These are phyloP conservation scores for Euschistus heros DNA, from an alignment of 1,140 invertebrate species.

Conservation along the genomic window DNA sequence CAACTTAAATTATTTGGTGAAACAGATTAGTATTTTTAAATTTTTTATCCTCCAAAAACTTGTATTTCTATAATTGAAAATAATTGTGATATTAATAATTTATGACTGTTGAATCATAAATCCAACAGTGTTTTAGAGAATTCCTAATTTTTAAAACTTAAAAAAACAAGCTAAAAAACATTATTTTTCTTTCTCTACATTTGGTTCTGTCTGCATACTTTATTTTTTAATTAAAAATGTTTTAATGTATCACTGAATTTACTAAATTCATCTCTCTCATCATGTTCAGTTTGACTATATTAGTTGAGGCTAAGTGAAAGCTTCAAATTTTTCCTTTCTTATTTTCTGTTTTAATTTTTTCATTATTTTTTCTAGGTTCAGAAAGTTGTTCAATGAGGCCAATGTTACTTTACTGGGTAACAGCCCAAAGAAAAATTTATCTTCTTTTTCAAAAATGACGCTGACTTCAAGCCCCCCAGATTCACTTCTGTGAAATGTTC, in stretches of 20 bases:
- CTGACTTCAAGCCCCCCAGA: constrained; percentile 36
- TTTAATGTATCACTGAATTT: background rate
- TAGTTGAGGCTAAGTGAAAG: background rate
- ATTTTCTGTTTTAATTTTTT: constrained; percentile 11
- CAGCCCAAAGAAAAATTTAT: constrained; percentile 57
- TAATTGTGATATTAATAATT: too few relatives aligned
- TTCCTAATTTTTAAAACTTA: too few relatives aligned
- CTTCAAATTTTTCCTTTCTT: too few relatives aligned
- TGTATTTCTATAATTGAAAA: too few relatives aligned
- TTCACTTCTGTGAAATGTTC: constrained; percentile 12
- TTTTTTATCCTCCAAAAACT: too few relatives aligned
- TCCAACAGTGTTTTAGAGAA: too few relatives aligned
- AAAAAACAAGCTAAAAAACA: too few relatives aligned
- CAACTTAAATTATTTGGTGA: too few relatives aligned
- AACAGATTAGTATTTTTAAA: too few relatives aligned
- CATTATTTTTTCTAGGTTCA: constrained; percentile 44
- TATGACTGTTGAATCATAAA: too few relatives aligned
- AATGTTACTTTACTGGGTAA: constrained; percentile 44
- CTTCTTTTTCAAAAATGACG: constrained; percentile 59
- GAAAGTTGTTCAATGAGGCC: constrained; percentile 56
- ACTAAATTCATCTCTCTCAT: background rate
- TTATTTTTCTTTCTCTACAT: background rate
- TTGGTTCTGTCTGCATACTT: too few relatives aligned
- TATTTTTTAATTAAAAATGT: background rate
- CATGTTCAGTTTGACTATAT: background rate